Evolutionary conservation across 2,888 invertebrate species (phyloP), one percentile per base, ranked within the genome.

Genomic region (Phyllotreta striolata): DNA sequence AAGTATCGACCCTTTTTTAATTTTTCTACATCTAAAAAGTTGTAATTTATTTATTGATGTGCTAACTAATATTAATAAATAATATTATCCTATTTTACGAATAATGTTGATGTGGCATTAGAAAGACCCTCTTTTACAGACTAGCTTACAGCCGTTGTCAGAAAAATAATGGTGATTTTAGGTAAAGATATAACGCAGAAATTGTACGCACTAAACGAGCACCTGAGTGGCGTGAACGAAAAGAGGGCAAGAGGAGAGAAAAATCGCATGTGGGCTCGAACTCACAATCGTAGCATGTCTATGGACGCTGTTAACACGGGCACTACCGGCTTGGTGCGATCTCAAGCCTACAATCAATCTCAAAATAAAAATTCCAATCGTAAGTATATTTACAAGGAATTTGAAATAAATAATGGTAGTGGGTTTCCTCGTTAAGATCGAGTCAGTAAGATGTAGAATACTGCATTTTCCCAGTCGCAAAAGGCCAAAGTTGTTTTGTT

Each of bases 161-260:
- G 24, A 24, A 24, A 24, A 24, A 24, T 52, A 6, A 35, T 4
- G n/a, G 35, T 52, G 56, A 43, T 58, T 51, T 55, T 62, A 85
- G 91, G 91, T 64, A 92, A 92, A 81, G 93, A 93, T 79, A 91
- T 93, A 78, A 92, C 93, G 39, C 90, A 91, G 78, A 93, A 93
- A 82, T 82, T 93, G 74, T 93, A 93, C 81, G 91, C 91, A 14
- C 85, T 92, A 72, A 91, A 91, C 78, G 92, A 92, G 77, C 90
- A 91, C 55, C 81, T 91, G 67, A 83, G 84, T 43, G 85, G 86
- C 62, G 72, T 86, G 77, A 73, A 84, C 77, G 78, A 83, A 70
- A 64, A 81, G 73, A 51, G 80, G 59, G 73, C 77, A 51, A 70
- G 78, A 40, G 76, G 73, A 5, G 77, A 76, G 67, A 74, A 78